Percentiles rank a stretch among this genome's conserved stretches.
Conservation (phyloP, 2,113 vertebrate species). For the Chionodraco myersi region DNA sequence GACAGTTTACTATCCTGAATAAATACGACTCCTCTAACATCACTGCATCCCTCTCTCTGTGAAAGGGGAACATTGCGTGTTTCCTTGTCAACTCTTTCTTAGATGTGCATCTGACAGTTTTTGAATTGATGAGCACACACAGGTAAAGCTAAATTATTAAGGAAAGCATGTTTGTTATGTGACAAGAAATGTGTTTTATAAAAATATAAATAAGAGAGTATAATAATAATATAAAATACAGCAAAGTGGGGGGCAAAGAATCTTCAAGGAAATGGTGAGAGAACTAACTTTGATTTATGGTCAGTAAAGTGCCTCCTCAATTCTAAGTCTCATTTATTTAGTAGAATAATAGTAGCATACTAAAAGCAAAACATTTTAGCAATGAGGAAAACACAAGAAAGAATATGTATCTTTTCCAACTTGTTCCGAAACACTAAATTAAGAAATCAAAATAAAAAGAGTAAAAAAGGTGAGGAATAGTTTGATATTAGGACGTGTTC, state of each 20-base stretch:
- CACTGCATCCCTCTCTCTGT: constrained; percentile 17
- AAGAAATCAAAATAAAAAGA: background rate
- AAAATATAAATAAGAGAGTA: constrained; percentile 19
- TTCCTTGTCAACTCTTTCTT: constrained; percentile 35
- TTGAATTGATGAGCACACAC: constrained; percentile 37
- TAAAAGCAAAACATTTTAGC: background rate
- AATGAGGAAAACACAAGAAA: background rate
- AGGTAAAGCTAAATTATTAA: constrained; percentile 4
- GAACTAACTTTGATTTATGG: background rate
- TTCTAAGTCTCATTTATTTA: background rate
- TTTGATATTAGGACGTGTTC: background rate
- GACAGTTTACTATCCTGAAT: constrained; percentile 19
- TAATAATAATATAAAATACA: background rate
- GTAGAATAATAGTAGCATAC: background rate
- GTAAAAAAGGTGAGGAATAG: background rate
- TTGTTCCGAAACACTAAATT: background rate
- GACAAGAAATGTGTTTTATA: constrained; percentile 27
- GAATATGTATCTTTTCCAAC: background rate
- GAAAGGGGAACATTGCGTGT: constrained; percentile 26
- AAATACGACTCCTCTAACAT: background rate
- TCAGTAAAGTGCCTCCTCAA: background rate
- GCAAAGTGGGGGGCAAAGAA: background rate
- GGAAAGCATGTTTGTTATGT: constrained; percentile 19
- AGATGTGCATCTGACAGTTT: constrained; percentile 7
- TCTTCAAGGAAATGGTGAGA: background rate